Conservation (phyloP, 1,140 invertebrate genomes). For the Drosophila dunni region DNA sequence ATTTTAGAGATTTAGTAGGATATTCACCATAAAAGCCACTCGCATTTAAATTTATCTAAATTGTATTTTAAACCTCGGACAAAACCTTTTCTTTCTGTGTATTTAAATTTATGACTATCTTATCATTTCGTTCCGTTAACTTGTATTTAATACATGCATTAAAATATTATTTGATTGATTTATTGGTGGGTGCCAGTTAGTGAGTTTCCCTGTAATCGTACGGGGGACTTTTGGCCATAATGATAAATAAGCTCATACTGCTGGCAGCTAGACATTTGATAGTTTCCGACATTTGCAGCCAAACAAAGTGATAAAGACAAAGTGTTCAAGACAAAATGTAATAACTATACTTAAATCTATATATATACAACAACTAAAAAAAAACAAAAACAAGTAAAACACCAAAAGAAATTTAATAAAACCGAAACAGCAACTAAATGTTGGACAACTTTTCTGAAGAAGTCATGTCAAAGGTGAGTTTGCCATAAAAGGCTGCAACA, state of each 20-base stretch:
- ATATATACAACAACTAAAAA: conserved; percentile 39
- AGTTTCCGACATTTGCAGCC: conserved; percentile 64
- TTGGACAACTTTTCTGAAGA: conserved; percentile 37
- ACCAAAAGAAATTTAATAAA: conserved; percentile 36
- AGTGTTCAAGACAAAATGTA: conserved; percentile 79
- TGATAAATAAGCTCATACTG: conserved; percentile 3
- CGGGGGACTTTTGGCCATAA: conserved; percentile 6
- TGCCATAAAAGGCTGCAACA: conserved; percentile 27
- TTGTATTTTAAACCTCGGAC: conserved; percentile 11
- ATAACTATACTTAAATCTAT: conserved; percentile 54
- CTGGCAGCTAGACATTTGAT: conserved; percentile 63
- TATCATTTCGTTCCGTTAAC: conserved; percentile 13
- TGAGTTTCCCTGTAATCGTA: conserved; percentile 1
- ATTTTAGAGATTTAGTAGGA: background rate
- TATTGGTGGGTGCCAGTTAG: conserved; percentile 31
- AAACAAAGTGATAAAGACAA: conserved; percentile 79
- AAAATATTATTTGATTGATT: conserved; percentile 75
- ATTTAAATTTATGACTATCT: conserved; percentile 32
- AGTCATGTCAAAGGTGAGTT: conserved; percentile 71
- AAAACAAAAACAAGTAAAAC: conserved; percentile 21
- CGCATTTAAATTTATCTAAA: conserved; percentile 28
- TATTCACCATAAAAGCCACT: background rate
- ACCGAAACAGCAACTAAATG: conserved; percentile 24
- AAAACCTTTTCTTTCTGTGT: background rate
- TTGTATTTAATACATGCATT: conserved; percentile 58